Evolutionary conservation across 1,140 invertebrate genomes (phyloP), one percentile per base, ranked within the genome.

Genomic region (Habropoda laboriosa): DNA sequence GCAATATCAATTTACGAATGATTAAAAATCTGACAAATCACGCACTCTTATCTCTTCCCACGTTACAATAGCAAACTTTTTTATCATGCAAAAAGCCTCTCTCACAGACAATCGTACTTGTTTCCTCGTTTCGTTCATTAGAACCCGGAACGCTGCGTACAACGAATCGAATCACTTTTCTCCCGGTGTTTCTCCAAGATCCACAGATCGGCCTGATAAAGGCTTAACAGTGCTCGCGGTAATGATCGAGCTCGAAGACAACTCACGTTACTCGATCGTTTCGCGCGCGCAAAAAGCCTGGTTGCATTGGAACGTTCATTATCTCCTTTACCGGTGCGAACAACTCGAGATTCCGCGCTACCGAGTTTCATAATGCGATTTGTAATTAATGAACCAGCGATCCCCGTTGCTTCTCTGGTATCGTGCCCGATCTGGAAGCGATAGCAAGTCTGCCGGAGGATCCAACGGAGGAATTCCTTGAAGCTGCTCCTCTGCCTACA

Each of bases 351-450:
- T 57, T 49, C 49, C 42, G 40, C 40, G 42, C 60, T 38, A 35
- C 72, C 32, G 63, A 80, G 79, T 76, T 76, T 76, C 79, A 61
- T 76, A 76, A 80, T 67, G 47, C 55, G 63, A 76, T 80, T 80
- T 61, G 64, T 80, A 80, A 80, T 83, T 84, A 82, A 82, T 73
- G 75, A 73, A 73, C 47, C 16, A 67, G 32, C 61, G 75, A 83
- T 74, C 24, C 40, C 49, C 64, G 32, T 67, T 66, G 63, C 63
- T 10, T 24, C 18, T 18, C 21, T n/a, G n/a, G n/a, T 38, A 27
- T 42, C 61, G 13, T n/a, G 5, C 18, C 21, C 64, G 42, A 67
- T 67, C 45, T 30, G 64, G 45, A 67, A 67, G 45, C 64, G 64
- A 67, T 67, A 67, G 30, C 64, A 42, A 45, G 40, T 47, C 27